Conservation (phyloP, 35 echinoderm and acorn worm genomes). For the Heliocidaris erythrogramma region DNA sequence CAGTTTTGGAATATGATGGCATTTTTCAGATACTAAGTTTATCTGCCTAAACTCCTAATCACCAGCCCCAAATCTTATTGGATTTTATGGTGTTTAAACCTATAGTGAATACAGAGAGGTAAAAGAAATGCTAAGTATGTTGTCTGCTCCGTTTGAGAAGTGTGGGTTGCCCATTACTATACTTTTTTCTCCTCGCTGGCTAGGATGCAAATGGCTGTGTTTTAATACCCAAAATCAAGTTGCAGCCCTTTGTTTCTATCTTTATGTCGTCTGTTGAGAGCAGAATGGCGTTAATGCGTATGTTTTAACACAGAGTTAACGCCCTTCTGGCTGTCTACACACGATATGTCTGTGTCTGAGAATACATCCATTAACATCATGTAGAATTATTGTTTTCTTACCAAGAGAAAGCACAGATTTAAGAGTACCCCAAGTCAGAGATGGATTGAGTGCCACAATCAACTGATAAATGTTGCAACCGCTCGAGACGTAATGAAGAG, state of each 20-base stretch:
- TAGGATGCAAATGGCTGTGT: neutral
- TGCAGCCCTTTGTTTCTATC: neutral
- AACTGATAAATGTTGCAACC: constrained; percentile 1
- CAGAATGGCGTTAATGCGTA: no score
- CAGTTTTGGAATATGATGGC: no score
- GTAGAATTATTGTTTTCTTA: neutral
- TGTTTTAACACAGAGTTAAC: no score
- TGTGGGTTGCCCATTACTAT: neutral
- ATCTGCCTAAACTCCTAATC: no score
- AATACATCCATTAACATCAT: neutral
- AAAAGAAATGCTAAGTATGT: neutral
- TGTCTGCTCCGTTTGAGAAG: neutral
- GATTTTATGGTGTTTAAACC: no score
- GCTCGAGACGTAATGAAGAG: neutral
- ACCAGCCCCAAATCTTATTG: no score
- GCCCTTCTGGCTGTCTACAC: no score
- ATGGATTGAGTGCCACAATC: neutral
- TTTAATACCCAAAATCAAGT: neutral
- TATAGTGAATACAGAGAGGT: neutral
- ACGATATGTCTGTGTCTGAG: neutral
- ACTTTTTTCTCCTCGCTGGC: neutral
- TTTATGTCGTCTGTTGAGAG: no score
- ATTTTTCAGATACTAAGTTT: no score
- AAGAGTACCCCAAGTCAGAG: neutral
- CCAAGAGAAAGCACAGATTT: neutral